Base-by-base conservation (phyloP, 2,888 invertebrate genomes). In the Ptychoptera albimana region DNA sequence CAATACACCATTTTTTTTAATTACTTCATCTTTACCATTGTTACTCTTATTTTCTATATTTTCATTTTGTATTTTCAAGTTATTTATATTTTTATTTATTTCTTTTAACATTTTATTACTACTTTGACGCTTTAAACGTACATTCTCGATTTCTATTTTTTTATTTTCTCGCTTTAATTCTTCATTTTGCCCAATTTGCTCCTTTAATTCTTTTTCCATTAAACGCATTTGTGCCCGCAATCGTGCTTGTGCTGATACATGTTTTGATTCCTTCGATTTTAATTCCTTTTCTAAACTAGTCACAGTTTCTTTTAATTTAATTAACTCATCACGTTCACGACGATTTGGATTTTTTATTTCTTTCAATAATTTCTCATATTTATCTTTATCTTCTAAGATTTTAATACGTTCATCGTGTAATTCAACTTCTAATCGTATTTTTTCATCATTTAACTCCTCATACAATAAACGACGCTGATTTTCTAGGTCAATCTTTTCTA, bases 91-190 rank as follows among this genome's bases (percentile, higher is more conserved):
- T 48, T 76, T 77, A 57, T 81, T 85, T 31, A 86, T 83, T 61
- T 81, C 77, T 54, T 82, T 77, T 48, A 85, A 68, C 60, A 82
- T 77, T 67, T 78, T 82, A 31, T 79, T 74, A 50, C 82, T 83
- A n/a, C 74, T 69, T 37, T 76, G 63, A 46, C 74, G 61, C 48
- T 67, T 59, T 9, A 73, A 63, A 42, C 72, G 68, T 49, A 73
- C 66, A 58, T 77, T 75, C 45, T 71, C 72, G 39, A 73, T 73
- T 48, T 73, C 70, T 43, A 79, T 63, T 55, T 75, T 71, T 48
- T 72, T 72, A 55, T 79, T 82, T 56, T 77, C 76, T 53, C 75
- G 79, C 49, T 72, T 75, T 5, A 84, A 55, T 53, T 74, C 73
- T 45, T 82, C 81, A 13, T 80, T 61, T 60, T 83, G 79, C 42